Evolutionary conservation across 2,113 vertebrate genomes (phyloP), one percentile per base, ranked within the genome.

Genomic region (Rhombomys opimus): DNA sequence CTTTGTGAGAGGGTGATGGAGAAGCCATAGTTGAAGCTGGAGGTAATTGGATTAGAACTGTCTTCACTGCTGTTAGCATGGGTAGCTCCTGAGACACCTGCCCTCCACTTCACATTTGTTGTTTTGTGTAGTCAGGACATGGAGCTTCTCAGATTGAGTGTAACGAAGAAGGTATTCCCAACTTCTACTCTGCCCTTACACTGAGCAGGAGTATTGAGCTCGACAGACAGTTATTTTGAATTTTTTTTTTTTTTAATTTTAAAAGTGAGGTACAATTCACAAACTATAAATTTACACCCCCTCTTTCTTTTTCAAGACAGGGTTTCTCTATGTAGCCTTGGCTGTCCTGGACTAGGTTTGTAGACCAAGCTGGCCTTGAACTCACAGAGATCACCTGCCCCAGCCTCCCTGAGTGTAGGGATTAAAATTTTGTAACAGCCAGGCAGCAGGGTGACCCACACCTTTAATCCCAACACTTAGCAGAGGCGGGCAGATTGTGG

Each of bases 191-290:
- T 91, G 77, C 30, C 35, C 32, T n/a, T 73, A 4, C 41, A 61
- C 38, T 67, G 73, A 96, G 27, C 18, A 81, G 61, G 75, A 82
- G 13, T 72, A 67, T 35, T 91, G 54, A 92, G 10, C 9, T 18
- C 30, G 89, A 77, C 57, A 68, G 2, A 52, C 2, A 32, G 13
- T 95, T 78, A 25, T 52, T 84, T 84, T 52, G 27, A 38, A 7
- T 94, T 93, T 87, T 94, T 65, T 67, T 67, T 94, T 94, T 52
- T 75, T 95, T 57, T 80, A 11, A 95, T n/a, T 93, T 95, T 93
- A 90, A 65, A 87, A 77, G 54, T 32, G 54, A 87, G 70, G 41
- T 61, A 77, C 68, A 87, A 91, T 80, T 91, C 8, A 38, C n/a
- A 75, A n/a, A 76, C 17, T 46, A 46, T 65, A 80, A 63, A 82